Evolutionary conservation across 2,888 invertebrate genomes (phyloP).

Genomic region (Himalopsyche tibetana): DNA sequence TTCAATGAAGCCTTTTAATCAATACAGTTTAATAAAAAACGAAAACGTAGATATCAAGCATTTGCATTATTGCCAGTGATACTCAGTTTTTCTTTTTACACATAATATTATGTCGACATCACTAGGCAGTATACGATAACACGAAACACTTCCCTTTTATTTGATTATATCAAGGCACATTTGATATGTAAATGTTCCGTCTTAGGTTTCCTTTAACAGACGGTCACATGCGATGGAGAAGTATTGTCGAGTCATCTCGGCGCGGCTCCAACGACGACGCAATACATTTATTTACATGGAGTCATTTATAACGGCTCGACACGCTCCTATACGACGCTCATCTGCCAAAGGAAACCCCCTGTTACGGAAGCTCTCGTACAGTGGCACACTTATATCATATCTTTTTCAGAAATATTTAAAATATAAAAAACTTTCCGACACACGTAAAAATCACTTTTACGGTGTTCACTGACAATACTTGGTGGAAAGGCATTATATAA

Average conservation of each 20-base stretch:
- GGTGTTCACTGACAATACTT: too few relatives aligned
- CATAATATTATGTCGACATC: constrained; percentile 10
- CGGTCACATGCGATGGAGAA: constrained; percentile 22
- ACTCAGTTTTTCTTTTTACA: neutral
- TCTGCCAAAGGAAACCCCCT: constrained; percentile 1
- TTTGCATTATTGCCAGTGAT: neutral
- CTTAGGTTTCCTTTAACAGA: constrained; percentile 23
- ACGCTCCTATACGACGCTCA: neutral
- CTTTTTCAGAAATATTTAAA: too few relatives aligned
- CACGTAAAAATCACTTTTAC: too few relatives aligned
- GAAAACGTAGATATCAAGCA: too few relatives aligned
- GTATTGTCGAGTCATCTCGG: constrained; percentile 36
- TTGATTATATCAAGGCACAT: constrained; percentile 19
- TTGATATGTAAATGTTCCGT: constrained; percentile 26
- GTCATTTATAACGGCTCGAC: constrained; percentile 42
- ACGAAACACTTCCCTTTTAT: constrained; percentile 26
- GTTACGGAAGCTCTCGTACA: neutral
- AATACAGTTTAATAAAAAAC: too few relatives aligned
- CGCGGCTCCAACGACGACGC: constrained; percentile 22
- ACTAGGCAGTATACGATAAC: neutral
- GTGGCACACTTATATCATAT: neutral
- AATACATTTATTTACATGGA: constrained; percentile 44
- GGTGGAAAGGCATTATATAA: too few relatives aligned
- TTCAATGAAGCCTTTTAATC: too few relatives aligned
- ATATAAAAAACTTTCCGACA: too few relatives aligned